Conservation (phyloP, 2,797 vertebrate species). For the Poecilia picta region DNA sequence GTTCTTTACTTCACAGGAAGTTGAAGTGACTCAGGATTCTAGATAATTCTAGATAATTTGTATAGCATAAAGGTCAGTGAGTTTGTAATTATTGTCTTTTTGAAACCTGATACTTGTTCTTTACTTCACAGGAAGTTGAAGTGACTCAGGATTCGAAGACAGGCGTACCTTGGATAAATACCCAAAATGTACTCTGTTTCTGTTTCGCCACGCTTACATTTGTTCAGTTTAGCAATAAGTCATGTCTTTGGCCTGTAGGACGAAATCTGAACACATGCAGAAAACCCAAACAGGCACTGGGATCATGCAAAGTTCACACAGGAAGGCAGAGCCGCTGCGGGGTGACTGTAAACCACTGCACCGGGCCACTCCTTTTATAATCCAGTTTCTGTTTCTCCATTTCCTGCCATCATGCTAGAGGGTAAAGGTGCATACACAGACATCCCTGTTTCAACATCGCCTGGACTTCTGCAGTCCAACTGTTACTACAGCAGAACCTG, state of each 20-base stretch:
- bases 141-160: not conserved
- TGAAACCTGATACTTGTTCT: not conserved
- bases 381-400: slow-evolving; percentile 6
- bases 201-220: not conserved
- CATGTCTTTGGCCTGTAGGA: not conserved
- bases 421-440: too few species aligned
- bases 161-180: not conserved
- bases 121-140: not conserved
- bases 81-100: not conserved
- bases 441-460: not conserved
- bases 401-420: not conserved
- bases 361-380: not conserved
- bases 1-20: not conserved
- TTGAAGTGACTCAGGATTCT: not conserved
- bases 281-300: not conserved
- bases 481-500: not conserved
- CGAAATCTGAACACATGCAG: not conserved
- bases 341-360: slow-evolving; percentile 5
- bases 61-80: not conserved
- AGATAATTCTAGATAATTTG: slow-evolving; percentile 17
- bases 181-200: too few species aligned
- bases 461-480: too few species aligned
- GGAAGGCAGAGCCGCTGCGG: not conserved
- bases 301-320: slow-evolving; percentile 5
- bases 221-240: not conserved